A percentile compares a stretch with the other conserved stretches of the same genome.
These are phyloP conservation scores for Caenorhabditis elegans DNA, from an alignment of 1,140 invertebrate species.

Conservation along the genomic window DNA sequence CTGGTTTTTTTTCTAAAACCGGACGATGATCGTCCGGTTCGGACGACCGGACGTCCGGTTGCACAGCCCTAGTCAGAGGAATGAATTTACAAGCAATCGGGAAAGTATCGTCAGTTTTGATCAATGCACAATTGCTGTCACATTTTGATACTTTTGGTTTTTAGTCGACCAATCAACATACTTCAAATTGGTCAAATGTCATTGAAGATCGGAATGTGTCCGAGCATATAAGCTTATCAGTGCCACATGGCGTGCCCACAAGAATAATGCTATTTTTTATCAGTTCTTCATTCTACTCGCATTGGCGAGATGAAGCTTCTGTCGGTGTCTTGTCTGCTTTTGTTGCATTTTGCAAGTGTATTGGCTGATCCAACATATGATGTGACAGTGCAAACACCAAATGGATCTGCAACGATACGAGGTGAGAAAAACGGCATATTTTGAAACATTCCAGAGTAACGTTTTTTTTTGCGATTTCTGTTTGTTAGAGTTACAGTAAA, in stretches of 20 bases:
- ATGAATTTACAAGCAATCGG: too few species aligned
- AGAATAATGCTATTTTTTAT: not conserved
- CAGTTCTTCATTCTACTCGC: slow-evolving; percentile 3
- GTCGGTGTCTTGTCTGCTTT: not conserved
- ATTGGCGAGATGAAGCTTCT: not conserved
- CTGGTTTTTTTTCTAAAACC: too few species aligned
- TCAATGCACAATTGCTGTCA: not conserved
- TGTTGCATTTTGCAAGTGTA: not conserved
- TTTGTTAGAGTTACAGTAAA: too few species aligned
- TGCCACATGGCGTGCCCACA: slow-evolving; percentile 18
- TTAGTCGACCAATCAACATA: not conserved
- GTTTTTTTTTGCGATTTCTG: too few species aligned
- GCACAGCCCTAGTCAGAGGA: too few species aligned
- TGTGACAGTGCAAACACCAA: slow-evolving; percentile 6
- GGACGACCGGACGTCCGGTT: too few species aligned
- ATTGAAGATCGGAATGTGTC: not conserved
- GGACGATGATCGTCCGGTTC: too few species aligned
- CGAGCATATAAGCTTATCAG: not conserved
- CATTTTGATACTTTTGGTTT: not conserved
- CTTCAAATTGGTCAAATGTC: not conserved
- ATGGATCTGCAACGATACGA: slow-evolving; percentile 6
- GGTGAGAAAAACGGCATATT: too few species aligned
- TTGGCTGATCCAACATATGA: not conserved
- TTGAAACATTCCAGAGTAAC: too few species aligned
- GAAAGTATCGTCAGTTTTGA: too few species aligned